Percentiles rank a stretch among this genome's conserved stretches.
phyloP scores from a whole-genome alignment of 2,888 invertebrate species.

The Rotaria socialis region DNA sequence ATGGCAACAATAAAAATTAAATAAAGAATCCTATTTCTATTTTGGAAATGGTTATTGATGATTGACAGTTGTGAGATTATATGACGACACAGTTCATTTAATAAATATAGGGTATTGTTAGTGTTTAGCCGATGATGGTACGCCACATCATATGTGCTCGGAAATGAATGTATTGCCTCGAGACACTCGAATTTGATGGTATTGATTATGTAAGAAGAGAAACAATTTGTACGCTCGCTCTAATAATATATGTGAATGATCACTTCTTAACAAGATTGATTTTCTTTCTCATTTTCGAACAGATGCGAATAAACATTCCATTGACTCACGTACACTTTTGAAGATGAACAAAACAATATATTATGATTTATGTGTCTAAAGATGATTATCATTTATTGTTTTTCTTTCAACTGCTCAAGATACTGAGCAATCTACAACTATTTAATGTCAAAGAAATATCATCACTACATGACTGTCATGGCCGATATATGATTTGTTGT shows the following conservation, averaged over 20 bases:
- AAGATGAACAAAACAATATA: background rate
- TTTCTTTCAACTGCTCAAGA: background rate
- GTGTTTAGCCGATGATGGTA: background rate
- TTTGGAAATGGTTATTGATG: background rate
- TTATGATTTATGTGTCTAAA: conserved; percentile 19
- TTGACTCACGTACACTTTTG: conserved; percentile 11
- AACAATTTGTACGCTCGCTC: background rate
- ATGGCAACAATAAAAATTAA: background rate
- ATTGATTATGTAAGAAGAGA: background rate
- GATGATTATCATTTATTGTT: conserved; percentile 9
- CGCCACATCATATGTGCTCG: background rate
- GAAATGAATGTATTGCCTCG: background rate
- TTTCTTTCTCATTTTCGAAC: background rate
- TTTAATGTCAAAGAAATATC: conserved; percentile 1
- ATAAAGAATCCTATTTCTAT: background rate
- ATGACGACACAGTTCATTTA: conserved; percentile 6
- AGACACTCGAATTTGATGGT: background rate
- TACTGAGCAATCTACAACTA: background rate
- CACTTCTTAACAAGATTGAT: conserved; percentile 29
- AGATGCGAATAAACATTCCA: background rate
- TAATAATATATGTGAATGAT: conserved; percentile 1
- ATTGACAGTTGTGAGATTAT: conserved; percentile 9
- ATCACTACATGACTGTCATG: background rate
- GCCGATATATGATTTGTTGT: background rate
- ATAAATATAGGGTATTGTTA: background rate